A percentile compares a stretch with the other conserved stretches of the same genome.
These are phyloP conservation scores for Neostethus bicornis DNA, from an alignment of 2,797 vertebrate genomes.

Conservation along the genomic window DNA sequence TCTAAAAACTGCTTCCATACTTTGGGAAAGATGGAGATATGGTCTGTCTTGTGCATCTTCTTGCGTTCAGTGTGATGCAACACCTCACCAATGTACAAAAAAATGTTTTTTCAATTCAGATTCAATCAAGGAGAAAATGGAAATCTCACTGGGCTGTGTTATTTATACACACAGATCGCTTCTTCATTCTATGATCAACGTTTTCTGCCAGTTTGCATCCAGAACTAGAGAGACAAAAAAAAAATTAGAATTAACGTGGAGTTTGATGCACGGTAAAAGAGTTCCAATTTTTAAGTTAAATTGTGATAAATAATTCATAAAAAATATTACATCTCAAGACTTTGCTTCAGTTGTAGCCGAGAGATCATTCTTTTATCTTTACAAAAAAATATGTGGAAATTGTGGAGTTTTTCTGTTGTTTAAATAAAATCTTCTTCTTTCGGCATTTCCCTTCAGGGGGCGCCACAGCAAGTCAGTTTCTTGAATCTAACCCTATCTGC, in stretches of 20 bases:
- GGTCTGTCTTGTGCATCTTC: constrained; percentile 11
- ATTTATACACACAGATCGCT: constrained; percentile 64
- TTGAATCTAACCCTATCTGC: too few relatives aligned
- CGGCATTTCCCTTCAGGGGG: too few relatives aligned
- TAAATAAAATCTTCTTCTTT: too few relatives aligned
- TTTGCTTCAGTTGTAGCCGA: too few relatives aligned
- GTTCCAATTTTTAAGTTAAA: too few relatives aligned
- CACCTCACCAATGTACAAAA: constrained; percentile 38
- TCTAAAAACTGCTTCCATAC: constrained; percentile 8
- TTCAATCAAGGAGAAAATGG: constrained; percentile 75
- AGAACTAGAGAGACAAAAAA: constrained; percentile 13
- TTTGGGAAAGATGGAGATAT: constrained; percentile 23
- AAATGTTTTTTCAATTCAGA: constrained; percentile 69
- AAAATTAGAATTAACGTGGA: constrained; percentile 11
- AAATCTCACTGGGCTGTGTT: constrained; percentile 70
- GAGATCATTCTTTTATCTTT: too few relatives aligned
- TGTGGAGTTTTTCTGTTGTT: too few relatives aligned
- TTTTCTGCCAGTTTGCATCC: constrained; percentile 38
- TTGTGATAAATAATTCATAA: too few relatives aligned
- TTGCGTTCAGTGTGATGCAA: constrained; percentile 26
- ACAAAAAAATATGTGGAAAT: too few relatives aligned
- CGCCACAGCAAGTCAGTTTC: too few relatives aligned
- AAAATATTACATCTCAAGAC: too few relatives aligned
- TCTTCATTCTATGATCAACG: constrained; percentile 47
- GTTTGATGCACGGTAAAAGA: neutral